phyloP scores from a whole-genome alignment of 2,888 invertebrate species.

The Druceiella hillmani region DNA sequence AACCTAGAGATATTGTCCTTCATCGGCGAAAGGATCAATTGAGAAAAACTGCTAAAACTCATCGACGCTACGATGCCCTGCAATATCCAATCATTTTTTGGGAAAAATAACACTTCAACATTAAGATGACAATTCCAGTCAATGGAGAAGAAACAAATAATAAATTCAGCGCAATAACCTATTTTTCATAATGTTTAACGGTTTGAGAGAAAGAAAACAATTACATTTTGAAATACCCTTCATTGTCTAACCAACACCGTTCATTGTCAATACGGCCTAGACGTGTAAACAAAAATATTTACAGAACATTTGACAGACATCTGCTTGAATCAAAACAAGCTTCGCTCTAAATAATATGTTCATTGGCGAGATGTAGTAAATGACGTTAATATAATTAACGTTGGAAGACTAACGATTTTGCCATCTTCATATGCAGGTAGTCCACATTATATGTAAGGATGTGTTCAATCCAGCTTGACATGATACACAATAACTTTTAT shows the following conservation, averaged over 20 bases:
- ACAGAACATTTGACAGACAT: background rate
- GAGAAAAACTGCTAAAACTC: background rate
- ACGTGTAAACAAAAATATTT: background rate
- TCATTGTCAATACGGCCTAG: background rate
- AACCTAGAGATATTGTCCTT: no score
- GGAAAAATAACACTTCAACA: no score
- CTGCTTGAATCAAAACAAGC: background rate
- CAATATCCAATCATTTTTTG: no score
- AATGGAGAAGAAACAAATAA: background rate
- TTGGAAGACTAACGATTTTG: slow-evolving; percentile 1
- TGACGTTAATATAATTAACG: background rate
- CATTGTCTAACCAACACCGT: background rate
- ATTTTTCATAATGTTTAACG: background rate
- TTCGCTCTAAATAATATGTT: background rate
- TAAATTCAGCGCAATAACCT: no score
- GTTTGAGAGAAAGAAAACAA: background rate
- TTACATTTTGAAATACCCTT: background rate
- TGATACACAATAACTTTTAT: background rate
- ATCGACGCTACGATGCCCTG: slow-evolving; percentile 1
- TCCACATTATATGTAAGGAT: background rate
- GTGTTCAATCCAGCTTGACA: background rate
- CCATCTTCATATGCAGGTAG: background rate
- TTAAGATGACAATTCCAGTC: no score
- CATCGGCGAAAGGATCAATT: background rate
- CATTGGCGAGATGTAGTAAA: background rate